Conservation (phyloP, 2,888 invertebrate species). For the Rhagium mordax region DNA sequence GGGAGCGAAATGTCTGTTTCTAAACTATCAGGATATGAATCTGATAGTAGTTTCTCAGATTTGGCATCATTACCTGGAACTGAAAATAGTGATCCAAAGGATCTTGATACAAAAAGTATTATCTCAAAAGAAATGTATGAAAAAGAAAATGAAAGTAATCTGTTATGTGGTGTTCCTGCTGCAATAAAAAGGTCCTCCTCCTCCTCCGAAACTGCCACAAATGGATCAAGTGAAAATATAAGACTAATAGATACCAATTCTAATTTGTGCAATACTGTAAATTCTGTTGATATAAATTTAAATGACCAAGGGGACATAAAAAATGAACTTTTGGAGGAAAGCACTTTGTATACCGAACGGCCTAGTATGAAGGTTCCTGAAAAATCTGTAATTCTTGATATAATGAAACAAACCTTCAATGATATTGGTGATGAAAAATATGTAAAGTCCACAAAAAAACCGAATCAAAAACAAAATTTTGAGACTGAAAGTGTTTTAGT, state of each 20-base stretch:
- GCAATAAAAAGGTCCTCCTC: conserved; percentile 43
- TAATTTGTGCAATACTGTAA: conserved; percentile 61
- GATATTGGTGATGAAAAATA: conserved; percentile 56
- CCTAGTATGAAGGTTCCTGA: conserved; percentile 72
- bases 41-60: conserved; percentile 77
- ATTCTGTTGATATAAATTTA: conserved; percentile 49
- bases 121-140: background rate
- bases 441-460: background rate
- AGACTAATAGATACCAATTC: conserved; percentile 63
- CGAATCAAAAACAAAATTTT: background rate
- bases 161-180: conserved; percentile 5
- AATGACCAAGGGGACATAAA: conserved; percentile 44
- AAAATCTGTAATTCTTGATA: conserved; percentile 72
- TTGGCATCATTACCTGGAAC: conserved; percentile 65
- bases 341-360: conserved; percentile 38
- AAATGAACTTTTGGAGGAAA: conserved; percentile 33
- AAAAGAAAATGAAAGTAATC: background rate
- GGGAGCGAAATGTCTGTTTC: conserved; percentile 76
- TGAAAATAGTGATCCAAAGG: conserved; percentile 58
- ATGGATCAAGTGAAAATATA: conserved; percentile 45
- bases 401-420: conserved; percentile 75
- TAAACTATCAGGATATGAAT: conserved; percentile 76
- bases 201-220: conserved; percentile 47
- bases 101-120: conserved; percentile 25
- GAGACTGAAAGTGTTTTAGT: conserved; percentile 23